Conservation (phyloP, 2,888 invertebrate genomes). For the Dynastes tityus region DNA sequence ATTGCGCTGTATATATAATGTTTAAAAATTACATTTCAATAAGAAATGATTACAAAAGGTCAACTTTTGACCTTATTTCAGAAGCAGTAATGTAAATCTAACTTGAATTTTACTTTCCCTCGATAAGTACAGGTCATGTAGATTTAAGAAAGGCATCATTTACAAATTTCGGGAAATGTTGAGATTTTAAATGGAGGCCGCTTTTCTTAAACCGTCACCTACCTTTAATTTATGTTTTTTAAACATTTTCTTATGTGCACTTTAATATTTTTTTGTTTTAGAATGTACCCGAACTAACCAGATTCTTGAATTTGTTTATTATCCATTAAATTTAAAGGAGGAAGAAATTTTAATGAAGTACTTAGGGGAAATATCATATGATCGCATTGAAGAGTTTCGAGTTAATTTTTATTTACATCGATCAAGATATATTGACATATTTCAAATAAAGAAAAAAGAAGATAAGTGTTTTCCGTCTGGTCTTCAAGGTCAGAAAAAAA, state of each 20-base stretch:
- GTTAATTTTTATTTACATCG: constrained; percentile 81
- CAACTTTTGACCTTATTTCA: no score
- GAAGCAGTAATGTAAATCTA: no score
- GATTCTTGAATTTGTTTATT: constrained; percentile 76
- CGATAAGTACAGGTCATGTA: no score
- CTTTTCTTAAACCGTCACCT: no score
- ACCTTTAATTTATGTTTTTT: no score
- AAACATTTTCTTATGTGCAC: not conserved
- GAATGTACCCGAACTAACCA: constrained; percentile 75
- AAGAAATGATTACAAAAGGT: no score
- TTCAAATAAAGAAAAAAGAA: constrained; percentile 63
- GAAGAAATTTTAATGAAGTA: constrained; percentile 80
- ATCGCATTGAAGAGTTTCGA: constrained; percentile 77
- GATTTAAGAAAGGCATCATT: no score
- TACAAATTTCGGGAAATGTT: not conserved
- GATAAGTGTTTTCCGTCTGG: constrained; percentile 58
- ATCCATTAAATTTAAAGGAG: constrained; percentile 77
- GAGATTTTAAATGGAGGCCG: no score
- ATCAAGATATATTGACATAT: constrained; percentile 74
- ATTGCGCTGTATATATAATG: no score
- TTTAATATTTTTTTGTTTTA: constrained; percentile 59
- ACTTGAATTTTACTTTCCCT: no score
- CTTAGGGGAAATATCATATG: constrained; percentile 73
- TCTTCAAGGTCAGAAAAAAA: constrained; percentile 61
- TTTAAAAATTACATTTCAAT: no score